phyloP scores from a whole-genome alignment of 1,140 invertebrate genomes.

The Agrilus planipennis region DNA sequence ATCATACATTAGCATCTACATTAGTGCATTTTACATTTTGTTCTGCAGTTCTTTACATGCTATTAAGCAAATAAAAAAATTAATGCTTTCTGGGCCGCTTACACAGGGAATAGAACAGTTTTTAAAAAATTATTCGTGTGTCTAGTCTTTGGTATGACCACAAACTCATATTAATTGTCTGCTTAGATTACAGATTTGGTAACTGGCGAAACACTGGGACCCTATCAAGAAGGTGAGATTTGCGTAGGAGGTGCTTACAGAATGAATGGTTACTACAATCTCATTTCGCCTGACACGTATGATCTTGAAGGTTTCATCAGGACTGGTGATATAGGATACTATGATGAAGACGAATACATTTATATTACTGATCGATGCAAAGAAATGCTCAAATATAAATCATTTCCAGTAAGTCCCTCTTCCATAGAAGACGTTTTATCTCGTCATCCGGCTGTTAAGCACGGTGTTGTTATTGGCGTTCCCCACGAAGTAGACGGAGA shows the following conservation, averaged over 20 bases:
- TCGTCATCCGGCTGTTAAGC: slow-evolving; percentile 52
- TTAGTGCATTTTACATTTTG: not conserved
- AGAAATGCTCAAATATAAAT: slow-evolving; percentile 59
- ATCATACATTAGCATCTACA: not conserved
- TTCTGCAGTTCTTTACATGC: too few species aligned
- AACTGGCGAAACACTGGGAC: slow-evolving; percentile 44
- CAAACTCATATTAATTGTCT: too few species aligned
- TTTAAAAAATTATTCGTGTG: not conserved
- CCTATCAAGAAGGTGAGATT: slow-evolving; percentile 51
- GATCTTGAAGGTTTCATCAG: slow-evolving; percentile 55
- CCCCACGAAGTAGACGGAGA: slow-evolving; percentile 54
- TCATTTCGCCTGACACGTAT: slow-evolving; percentile 22
- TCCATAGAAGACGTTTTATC: slow-evolving; percentile 57
- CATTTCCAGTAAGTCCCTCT: slow-evolving; percentile 30
- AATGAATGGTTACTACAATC: slow-evolving; percentile 21
- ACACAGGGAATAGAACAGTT: too few species aligned
- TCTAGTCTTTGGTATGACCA: slow-evolving; percentile 4
- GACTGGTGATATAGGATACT: slow-evolving; percentile 59
- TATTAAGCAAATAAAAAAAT: too few species aligned
- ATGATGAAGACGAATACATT: slow-evolving; percentile 50
- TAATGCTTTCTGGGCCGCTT: too few species aligned
- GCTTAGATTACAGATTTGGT: slow-evolving; percentile 50
- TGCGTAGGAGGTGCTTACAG: slow-evolving; percentile 50
- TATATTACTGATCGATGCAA: slow-evolving; percentile 63
- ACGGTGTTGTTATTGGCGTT: slow-evolving; percentile 65